Evolutionary conservation across 2,888 invertebrate genomes (phyloP).

Genomic region (Cosmia pyralina): DNA sequence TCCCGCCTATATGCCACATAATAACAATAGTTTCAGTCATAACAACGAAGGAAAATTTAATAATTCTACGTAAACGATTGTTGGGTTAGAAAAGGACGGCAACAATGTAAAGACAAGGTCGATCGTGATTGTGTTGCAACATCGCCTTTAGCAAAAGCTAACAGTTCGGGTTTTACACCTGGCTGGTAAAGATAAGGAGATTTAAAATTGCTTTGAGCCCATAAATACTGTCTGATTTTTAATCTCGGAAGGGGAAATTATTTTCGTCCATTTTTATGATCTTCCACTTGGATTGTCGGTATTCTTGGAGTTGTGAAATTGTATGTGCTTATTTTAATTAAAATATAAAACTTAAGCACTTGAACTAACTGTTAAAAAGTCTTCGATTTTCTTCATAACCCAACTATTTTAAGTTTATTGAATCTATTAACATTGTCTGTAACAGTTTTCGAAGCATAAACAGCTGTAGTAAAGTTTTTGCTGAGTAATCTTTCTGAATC

Average conservation of each 20-base stretch:
- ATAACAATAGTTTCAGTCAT: conserved; percentile 58
- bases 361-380: background rate
- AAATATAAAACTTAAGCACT: background rate
- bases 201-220: conserved; percentile 73
- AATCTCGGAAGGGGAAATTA: conserved; percentile 60
- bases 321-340: background rate
- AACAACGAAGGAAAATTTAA: conserved; percentile 29
- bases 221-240: conserved; percentile 69
- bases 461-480: conserved; percentile 24
- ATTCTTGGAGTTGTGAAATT: conserved; percentile 18
- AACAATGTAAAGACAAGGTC: conserved; percentile 78
- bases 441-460: conserved; percentile 21
- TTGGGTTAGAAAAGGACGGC: conserved; percentile 72
- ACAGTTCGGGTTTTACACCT: conserved; percentile 80
- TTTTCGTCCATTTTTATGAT: conserved; percentile 41
- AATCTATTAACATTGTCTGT: background rate
- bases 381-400: background rate
- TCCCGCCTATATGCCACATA: conserved; percentile 60
- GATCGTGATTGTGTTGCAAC: conserved; percentile 80
- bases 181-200: conserved; percentile 80
- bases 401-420: conserved; percentile 2
- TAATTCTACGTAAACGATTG: conserved; percentile 27
- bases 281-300: conserved; percentile 20
- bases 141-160: conserved; percentile 77
- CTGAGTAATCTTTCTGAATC: conserved; percentile 36